Evolutionary conservation across 1,140 invertebrate species (phyloP).

Genomic region (Bombus balteatus): DNA sequence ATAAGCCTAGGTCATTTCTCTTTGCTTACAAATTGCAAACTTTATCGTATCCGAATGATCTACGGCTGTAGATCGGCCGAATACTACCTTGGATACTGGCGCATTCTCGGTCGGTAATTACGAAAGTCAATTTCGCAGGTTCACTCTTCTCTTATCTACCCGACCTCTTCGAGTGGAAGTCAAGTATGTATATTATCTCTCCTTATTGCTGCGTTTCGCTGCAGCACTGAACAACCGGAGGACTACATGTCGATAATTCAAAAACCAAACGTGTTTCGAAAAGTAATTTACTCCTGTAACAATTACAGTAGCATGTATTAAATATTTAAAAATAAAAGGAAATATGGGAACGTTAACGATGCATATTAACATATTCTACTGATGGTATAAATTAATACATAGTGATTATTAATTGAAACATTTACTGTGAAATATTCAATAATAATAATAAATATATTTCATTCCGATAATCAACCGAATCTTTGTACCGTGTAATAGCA

Average conservation of each 20-base stretch:
- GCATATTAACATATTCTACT: background rate
- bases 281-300: background rate
- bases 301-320: background rate
- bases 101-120: conserved; percentile 46
- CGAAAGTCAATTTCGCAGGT: conserved; percentile 41
- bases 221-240: conserved; percentile 15
- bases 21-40: conserved; percentile 15
- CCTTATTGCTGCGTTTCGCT: conserved; percentile 30
- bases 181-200: conserved; percentile 53
- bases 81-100: conserved; percentile 1
- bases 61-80: conserved; percentile 11
- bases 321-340: background rate
- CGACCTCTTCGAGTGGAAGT: conserved; percentile 36
- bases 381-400: background rate
- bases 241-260: conserved; percentile 14
- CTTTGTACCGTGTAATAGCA: background rate
- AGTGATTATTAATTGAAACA: background rate
- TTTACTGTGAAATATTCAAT: background rate
- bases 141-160: conserved; percentile 43
- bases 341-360: background rate
- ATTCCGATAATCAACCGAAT: background rate
- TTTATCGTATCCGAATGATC: conserved; percentile 15
- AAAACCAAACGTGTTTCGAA: background rate
- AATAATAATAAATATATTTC: background rate
- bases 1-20: background rate